Percentiles rank a stretch among this genome's conserved stretches.
phyloP scores from a whole-genome alignment of 2,888 invertebrate genomes.

The Leptopilina syphax region DNA sequence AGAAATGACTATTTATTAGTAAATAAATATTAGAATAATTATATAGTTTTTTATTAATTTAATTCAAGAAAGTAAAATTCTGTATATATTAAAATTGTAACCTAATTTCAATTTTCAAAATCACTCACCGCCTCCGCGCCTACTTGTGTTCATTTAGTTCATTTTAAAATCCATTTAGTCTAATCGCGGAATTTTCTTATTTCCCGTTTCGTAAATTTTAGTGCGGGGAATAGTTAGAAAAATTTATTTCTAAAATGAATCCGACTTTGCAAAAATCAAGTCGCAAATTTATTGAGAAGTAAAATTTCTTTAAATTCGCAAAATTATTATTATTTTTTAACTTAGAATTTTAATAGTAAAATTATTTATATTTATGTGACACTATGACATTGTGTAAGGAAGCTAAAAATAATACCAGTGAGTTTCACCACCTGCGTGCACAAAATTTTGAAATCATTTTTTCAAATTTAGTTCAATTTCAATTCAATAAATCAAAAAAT shows the following conservation, averaged over 20 bases:
- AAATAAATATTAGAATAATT: neutral
- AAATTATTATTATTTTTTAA: too few relatives aligned
- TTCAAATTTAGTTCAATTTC: too few relatives aligned
- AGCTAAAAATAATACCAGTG: slow-evolving; percentile 18
- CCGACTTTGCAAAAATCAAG: too few relatives aligned
- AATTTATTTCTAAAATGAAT: too few relatives aligned
- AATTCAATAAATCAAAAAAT: too few relatives aligned
- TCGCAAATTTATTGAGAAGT: too few relatives aligned
- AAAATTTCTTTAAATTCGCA: too few relatives aligned
- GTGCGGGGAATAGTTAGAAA: too few relatives aligned
- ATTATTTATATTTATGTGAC: neutral
- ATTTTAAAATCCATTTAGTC: neutral
- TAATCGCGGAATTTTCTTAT: too few relatives aligned
- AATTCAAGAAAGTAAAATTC: neutral
- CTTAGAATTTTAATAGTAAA: too few relatives aligned
- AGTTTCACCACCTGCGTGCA: slow-evolving; percentile 26
- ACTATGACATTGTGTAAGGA: slow-evolving; percentile 3
- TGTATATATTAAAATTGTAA: neutral
- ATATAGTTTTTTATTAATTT: neutral
- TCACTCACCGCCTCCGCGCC: slow-evolving; percentile 9
- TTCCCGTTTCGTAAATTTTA: too few relatives aligned
- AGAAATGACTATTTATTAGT: neutral
- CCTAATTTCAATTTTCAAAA: slow-evolving; percentile 20
- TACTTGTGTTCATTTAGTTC: neutral
- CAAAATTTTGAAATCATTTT: slow-evolving; percentile 5